Conservation (phyloP, 2,888 invertebrate genomes). For the Synergus itoensis region DNA sequence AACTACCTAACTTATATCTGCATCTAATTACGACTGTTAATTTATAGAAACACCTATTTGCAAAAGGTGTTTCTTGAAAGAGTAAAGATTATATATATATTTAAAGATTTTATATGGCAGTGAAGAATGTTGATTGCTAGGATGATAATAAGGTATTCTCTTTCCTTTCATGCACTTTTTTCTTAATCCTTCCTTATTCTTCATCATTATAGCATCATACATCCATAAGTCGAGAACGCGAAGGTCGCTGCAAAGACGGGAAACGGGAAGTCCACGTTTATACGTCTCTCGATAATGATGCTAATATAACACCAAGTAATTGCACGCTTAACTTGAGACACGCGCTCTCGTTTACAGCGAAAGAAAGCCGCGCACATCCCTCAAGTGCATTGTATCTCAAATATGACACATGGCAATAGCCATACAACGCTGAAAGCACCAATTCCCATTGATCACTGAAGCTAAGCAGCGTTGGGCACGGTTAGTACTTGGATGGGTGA, state of each 20-base stretch:
- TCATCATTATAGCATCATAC: not conserved
- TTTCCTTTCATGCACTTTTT: not conserved
- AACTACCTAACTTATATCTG: not conserved
- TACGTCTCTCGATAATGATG: conserved; percentile 50
- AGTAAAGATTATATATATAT: too few relatives aligned
- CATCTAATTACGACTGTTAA: not conserved
- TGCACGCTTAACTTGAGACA: conserved; percentile 45
- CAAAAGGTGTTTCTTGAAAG: not conserved
- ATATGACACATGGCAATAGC: too few relatives aligned
- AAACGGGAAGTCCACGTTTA: conserved; percentile 49
- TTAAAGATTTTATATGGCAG: not conserved
- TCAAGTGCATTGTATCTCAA: not conserved
- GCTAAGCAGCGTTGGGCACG: too few relatives aligned
- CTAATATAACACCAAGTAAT: conserved; percentile 53
- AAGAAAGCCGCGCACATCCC: conserved; percentile 42
- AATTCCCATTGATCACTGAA: too few relatives aligned
- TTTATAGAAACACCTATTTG: not conserved
- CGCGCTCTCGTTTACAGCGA: conserved; percentile 26
- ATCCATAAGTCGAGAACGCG: conserved; percentile 46
- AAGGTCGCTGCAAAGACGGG: conserved; percentile 48
- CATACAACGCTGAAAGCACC: too few relatives aligned
- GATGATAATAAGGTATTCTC: not conserved
- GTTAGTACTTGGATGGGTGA: too few relatives aligned
- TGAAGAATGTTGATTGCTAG: not conserved
- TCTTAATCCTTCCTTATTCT: not conserved